A percentile compares a stretch with the other conserved stretches of the same genome.
Conservation (phyloP, 2,797 vertebrate species). For the Poliocrania exsul region DNA sequence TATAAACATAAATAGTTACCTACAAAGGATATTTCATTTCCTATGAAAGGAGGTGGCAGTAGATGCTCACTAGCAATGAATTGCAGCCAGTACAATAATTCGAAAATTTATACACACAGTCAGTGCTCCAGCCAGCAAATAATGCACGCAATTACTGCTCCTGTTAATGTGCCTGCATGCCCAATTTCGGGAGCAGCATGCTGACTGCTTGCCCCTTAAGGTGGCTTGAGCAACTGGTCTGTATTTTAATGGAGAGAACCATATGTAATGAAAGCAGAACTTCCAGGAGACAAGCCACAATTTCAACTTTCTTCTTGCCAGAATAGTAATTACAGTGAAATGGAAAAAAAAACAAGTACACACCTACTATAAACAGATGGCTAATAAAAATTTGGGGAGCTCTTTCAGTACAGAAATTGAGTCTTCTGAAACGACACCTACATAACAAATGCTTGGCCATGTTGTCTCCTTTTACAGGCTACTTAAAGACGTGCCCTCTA, state of each 20-base stretch:
- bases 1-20: conserved; percentile 7
- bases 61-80: not conserved
- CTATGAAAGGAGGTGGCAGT: not conserved
- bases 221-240: not conserved
- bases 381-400: conserved; percentile 57
- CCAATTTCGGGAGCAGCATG: not conserved
- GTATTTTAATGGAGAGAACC: not conserved
- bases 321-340: conserved; percentile 28
- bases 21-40: conserved; percentile 37
- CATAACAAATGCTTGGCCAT: conserved; percentile 37
- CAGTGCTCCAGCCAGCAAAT: conserved; percentile 10
- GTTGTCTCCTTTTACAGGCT: not conserved
- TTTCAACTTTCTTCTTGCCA: conserved; percentile 31
- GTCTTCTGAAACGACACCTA: conserved; percentile 26
- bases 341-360: not conserved
- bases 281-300: not conserved
- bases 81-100: conserved; percentile 15
- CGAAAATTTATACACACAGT: conserved; percentile 1
- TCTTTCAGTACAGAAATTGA: not conserved
- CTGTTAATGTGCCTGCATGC: not conserved
- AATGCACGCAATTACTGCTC: not conserved
- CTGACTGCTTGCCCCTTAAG: not conserved
- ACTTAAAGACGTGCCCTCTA: not conserved
- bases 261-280: not conserved
- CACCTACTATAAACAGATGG: conserved; percentile 55